Evolutionary conservation across 2,888 invertebrate genomes (phyloP).

Genomic region (Epinotia demarniana): DNA sequence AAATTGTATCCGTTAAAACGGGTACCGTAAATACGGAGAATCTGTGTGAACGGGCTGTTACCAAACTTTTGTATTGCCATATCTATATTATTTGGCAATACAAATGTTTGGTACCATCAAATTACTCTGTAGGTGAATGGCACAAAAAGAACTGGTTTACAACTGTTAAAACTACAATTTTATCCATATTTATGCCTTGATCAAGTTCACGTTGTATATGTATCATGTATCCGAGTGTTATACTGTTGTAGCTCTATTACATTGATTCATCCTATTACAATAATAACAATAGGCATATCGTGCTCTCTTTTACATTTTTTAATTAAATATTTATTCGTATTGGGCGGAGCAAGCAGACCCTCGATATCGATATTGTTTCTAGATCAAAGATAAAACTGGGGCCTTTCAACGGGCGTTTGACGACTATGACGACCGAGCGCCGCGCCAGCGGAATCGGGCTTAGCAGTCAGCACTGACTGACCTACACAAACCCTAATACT

Average conservation of each 20-base stretch:
- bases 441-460: background rate
- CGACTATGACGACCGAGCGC: background rate
- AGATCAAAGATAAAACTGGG: constrained; percentile 69
- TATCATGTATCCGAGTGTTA: background rate
- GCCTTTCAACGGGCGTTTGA: constrained; percentile 54
- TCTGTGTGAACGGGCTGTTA: too few relatives aligned
- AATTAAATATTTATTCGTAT: constrained; percentile 83
- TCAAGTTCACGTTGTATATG: background rate
- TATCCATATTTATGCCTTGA: background rate
- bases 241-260: constrained; percentile 25
- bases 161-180: too few relatives aligned
- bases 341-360: constrained; percentile 75
- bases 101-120: too few relatives aligned
- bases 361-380: constrained; percentile 81
- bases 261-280: constrained; percentile 32
- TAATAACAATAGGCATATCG: constrained; percentile 53
- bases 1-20: too few relatives aligned
- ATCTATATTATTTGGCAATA: too few relatives aligned
- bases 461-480: too few relatives aligned
- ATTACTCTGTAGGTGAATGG: too few relatives aligned
- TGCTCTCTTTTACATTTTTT: constrained; percentile 73
- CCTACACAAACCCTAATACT: too few relatives aligned
- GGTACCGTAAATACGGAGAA: too few relatives aligned
- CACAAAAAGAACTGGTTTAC: too few relatives aligned
- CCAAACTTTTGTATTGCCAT: too few relatives aligned